Conservation (phyloP, 2,113 vertebrate genomes). For the Glaucomys volans region DNA sequence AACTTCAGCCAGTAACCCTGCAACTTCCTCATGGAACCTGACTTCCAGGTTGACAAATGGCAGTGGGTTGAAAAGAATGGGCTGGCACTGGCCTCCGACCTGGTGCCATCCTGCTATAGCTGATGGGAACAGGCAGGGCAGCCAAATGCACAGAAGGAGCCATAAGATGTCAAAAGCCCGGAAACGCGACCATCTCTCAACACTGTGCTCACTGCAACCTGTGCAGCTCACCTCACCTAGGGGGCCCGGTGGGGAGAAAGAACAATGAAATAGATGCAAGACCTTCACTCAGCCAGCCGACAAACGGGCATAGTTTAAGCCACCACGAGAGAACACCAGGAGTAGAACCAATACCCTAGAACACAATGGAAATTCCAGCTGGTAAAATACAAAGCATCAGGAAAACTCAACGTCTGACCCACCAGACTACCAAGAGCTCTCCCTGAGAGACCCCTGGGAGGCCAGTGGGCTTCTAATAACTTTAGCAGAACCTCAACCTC, state of each 20-base stretch:
- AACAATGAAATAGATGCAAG: neutral
- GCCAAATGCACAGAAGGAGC: slow-evolving; percentile 12
- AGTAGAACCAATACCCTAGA: neutral
- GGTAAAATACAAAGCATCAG: neutral
- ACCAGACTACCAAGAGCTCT: neutral
- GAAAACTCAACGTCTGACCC: neutral
- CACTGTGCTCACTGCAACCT: neutral
- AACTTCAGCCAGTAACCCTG: neutral
- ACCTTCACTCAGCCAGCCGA: too few relatives aligned
- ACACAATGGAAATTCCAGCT: neutral
- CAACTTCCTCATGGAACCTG: rapidly evolving
- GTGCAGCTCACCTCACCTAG: neutral
- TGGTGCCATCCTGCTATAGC: neutral
- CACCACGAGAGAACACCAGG: too few relatives aligned
- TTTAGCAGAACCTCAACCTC: rapidly evolving
- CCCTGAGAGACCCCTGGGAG: neutral
- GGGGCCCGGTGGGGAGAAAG: neutral
- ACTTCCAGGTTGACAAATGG: neutral
- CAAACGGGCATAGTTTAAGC: neutral
- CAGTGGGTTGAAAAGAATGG: neutral
- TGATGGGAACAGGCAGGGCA: rapidly evolving
- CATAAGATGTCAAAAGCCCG: neutral
- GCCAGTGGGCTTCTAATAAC: too few relatives aligned
- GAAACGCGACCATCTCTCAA: neutral
- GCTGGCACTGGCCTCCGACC: neutral